Base-by-base conservation (phyloP, 2,888 invertebrate genomes). In the Melipona bicolor region DNA sequence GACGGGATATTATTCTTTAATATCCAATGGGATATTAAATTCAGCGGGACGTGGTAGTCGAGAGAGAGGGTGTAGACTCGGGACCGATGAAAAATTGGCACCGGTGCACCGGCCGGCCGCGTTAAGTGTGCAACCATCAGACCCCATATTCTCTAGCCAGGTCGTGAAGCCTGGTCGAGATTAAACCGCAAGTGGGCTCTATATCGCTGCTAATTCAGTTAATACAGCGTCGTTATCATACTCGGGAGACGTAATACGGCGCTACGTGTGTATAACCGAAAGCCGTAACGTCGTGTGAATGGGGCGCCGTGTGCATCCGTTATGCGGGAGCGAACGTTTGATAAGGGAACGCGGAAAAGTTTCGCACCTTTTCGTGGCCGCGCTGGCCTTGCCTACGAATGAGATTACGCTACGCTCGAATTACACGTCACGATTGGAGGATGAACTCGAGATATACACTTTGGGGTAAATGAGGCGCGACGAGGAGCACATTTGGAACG, bases 141-240 rank as follows among this genome's bases (percentile, higher is more conserved):
- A 82, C 50, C 78, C 71, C 52, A 52, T 77, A 68, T 84, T 83
- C 83, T 83, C 83, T 79, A 81, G 84, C 82, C 84, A 86, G 50
- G 81, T 67, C 75, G 71, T 78, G 81, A 89, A 89, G 88, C 43
- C 43, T 86, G 88, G 91, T 84, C 81, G 85, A 88, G 88, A 92
- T 92, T 91, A 92, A 92, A 90, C 89, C 90, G 89, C 91, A 89
- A 90, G 91, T 90, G 90, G 90, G 88, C 88, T 90, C 90, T 91
- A 91, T 89, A 92, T 91, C 88, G 89, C 81, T 81, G 89, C 88
- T 92, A 92, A 92, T 91, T 92, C 89, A 89, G 89, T 91, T 91
- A 91, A 90, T 90, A 89, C 87, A 80, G 86, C 85, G 87, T 90
- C 88, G 88, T 91, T 89, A 91, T 85, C 81, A 80, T 80, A 64